Conservation (phyloP, 1,140 invertebrate genomes). For the Tigriopus japonicus region DNA sequence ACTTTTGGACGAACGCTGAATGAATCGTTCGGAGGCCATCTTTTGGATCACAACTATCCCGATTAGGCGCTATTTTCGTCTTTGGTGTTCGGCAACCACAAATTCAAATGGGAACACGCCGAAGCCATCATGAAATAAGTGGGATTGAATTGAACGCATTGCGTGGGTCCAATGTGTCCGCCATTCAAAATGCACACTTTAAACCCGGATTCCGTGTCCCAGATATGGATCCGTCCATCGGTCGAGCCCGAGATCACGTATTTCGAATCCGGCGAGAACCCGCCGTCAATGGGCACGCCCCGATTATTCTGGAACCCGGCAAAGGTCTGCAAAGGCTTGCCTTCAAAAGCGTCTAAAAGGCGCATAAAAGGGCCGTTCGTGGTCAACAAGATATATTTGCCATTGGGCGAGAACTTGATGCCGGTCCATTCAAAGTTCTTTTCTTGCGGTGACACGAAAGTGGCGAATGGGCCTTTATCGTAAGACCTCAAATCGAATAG, state of each 20-base stretch:
- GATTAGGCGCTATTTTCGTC: too few species aligned
- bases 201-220: slow-evolving; percentile 30
- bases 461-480: slow-evolving; percentile 93
- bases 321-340: slow-evolving; percentile 81
- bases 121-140: slow-evolving; percentile 97
- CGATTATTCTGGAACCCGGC: slow-evolving; percentile 76
- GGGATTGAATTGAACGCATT: slow-evolving; percentile 95
- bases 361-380: slow-evolving; percentile 88
- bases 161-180: slow-evolving; percentile 89
- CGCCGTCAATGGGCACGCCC: slow-evolving; percentile 76
- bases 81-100: slow-evolving; percentile 3
- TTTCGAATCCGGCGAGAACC: slow-evolving; percentile 59
- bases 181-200: slow-evolving; percentile 70
- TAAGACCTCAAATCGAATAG: slow-evolving; percentile 81
- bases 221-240: slow-evolving; percentile 35
- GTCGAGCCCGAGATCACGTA: slow-evolving; percentile 35
- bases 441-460: slow-evolving; percentile 84
- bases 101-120: slow-evolving; percentile 40
- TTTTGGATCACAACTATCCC: too few species aligned
- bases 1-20: too few species aligned
- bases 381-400: slow-evolving; percentile 88
- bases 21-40: too few species aligned
- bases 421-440: slow-evolving; percentile 91
- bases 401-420: slow-evolving; percentile 89
- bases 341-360: slow-evolving; percentile 89